Base-by-base conservation (phyloP, 2,888 invertebrate species). In the Spatulosminthurus flaviceps region DNA sequence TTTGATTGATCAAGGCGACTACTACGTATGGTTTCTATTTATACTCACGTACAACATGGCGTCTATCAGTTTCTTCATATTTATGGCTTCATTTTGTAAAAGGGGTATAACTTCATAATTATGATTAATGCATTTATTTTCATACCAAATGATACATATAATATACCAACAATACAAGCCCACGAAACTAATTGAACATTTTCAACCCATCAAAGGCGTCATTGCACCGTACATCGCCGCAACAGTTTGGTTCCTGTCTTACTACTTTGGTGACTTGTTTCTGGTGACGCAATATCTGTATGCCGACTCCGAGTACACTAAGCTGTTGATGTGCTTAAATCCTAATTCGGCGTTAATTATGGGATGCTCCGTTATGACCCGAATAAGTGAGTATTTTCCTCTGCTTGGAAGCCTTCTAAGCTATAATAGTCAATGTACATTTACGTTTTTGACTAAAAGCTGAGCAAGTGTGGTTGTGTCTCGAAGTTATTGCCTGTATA, bases 251-350 rank as follows among this genome's bases (percentile, higher is more conserved):
- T 69, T 77, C 1, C 29, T 77, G 11, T 70, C 70, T n/a, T 77
- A 43, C 34, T 77, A 77, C 19, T 77, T 69, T n/a, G 77, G 77
- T 1, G 70, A 77, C 21, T 21, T 77, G n/a, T 77, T 77, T 22
- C 77, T 77, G 21, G 11, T 4, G 1, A 24, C 71, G 1, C 34
- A 51, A 7, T 26, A 24, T 64, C 7, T 64, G 24, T 28, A 21
- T 11, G 16, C 21, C 2, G 19, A 67, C 19, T 19, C 21, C 21
- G 0, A 28, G 0, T 51, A 26, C 22, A n/a, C 42, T 16, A 16
- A 67, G 16, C 24, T 42, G 21, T 29, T 77, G 19, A 61, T 77
- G 70, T 77, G 69, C 21, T 21, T 77, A 2, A 77, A 70, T 77
- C 77, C 77, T 1, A 77, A 77, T 21, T 21, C 24, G 19, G 77